Evolutionary conservation across 53 echinoderm and acorn worm genomes (phyloP).

Genomic region (Pentamera pediparva): DNA sequence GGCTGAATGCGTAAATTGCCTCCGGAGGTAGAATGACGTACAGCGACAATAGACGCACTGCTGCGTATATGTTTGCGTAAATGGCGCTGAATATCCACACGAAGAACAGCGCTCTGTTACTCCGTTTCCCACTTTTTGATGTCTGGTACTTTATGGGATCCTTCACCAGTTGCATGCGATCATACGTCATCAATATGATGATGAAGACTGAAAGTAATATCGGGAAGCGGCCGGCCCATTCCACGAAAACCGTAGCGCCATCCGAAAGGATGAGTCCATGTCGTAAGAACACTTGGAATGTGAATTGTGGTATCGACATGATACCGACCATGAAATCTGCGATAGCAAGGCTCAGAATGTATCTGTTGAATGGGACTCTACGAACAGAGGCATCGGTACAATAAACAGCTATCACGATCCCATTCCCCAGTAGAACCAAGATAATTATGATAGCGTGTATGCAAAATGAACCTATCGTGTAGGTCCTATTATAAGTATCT

Average conservation of each 20-base stretch:
- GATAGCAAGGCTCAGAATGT: neutral
- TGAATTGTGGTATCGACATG: neutral
- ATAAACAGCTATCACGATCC: slow-evolving; percentile 16
- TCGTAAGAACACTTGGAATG: too few species aligned
- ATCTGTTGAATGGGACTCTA: too few species aligned
- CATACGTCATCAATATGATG: slow-evolving; percentile 2
- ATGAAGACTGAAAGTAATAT: neutral
- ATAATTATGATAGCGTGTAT: neutral
- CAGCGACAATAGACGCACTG: neutral
- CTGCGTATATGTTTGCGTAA: neutral
- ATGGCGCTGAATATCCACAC: neutral
- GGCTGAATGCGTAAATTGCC: too few species aligned
- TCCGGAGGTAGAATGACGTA: neutral
- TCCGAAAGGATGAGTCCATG: too few species aligned
- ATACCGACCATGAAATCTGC: neutral
- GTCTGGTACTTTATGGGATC: slow-evolving; percentile 11
- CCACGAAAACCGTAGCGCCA: neutral
- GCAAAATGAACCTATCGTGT: neutral
- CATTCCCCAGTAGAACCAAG: neutral
- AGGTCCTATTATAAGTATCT: too few species aligned
- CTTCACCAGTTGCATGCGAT: neutral
- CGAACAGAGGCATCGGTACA: neutral
- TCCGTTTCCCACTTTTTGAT: neutral
- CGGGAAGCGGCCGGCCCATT: slow-evolving; percentile 1
- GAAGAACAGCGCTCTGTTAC: neutral